These are phyloP conservation scores for Dolomedes plantarius DNA, from an alignment of 2,888 invertebrate genomes.

Conservation along the genomic window DNA sequence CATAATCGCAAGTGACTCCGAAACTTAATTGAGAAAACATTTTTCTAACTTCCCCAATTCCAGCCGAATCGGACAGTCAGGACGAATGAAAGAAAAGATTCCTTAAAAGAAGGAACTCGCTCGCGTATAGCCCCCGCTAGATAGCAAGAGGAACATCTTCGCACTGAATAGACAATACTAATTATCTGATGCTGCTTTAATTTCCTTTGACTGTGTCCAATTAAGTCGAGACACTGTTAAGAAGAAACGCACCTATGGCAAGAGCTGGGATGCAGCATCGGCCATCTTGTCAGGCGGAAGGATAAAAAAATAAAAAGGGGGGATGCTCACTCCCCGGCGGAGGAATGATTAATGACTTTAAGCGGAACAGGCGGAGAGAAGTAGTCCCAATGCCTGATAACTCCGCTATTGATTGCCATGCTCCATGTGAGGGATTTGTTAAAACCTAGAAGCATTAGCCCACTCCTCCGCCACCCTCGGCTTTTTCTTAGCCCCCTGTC, in stretches of 20 bases:
- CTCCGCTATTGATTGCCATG: slow-evolving; percentile 66
- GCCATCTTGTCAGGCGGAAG: slow-evolving; percentile 48
- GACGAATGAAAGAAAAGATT: slow-evolving; percentile 3
- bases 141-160: slow-evolving; percentile 39
- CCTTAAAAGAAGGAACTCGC: background rate
- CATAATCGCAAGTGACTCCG: slow-evolving; percentile 43
- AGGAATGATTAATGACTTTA: slow-evolving; percentile 66
- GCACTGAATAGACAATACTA: slow-evolving; percentile 67
- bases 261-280: slow-evolving; percentile 14
- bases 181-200: slow-evolving; percentile 67
- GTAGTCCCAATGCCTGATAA: slow-evolving; percentile 70
- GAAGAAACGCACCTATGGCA: slow-evolving; percentile 38
- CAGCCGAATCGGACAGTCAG: slow-evolving; percentile 7
- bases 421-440: slow-evolving; percentile 65
- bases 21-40: slow-evolving; percentile 58
- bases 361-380: slow-evolving; percentile 44
- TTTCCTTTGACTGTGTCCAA: slow-evolving; percentile 65
- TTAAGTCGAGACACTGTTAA: slow-evolving; percentile 41
- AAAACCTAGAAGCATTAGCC: slow-evolving; percentile 57
- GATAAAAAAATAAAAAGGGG: slow-evolving; percentile 25
- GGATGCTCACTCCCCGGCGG: slow-evolving; percentile 41
- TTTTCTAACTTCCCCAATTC: slow-evolving; percentile 45
- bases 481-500: slow-evolving; percentile 38
- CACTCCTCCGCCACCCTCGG: background rate
- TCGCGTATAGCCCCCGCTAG: background rate